A percentile compares a stretch with the other conserved stretches of the same genome.
Evolutionary conservation across 2,797 vertebrate genomes (phyloP).

Genomic region (Fundulus diaphanus): DNA sequence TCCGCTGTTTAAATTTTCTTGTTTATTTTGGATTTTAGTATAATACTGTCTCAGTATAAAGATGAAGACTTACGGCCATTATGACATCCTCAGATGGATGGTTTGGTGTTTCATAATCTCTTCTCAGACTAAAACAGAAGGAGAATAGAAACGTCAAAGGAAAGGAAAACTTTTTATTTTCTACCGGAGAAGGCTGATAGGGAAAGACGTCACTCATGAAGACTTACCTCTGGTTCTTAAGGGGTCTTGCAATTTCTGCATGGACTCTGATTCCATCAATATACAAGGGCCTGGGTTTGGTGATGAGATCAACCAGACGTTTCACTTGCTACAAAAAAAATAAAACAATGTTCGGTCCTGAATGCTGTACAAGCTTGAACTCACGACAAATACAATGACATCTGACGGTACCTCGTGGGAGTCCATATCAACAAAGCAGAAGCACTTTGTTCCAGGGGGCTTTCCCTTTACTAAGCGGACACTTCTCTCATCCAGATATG

Average conservation of each 20-base stretch:
- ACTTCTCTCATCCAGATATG: conserved; percentile 91
- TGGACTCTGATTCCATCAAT: conserved; percentile 91
- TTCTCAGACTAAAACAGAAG: conserved; percentile 67
- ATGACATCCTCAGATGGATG: conserved; percentile 68
- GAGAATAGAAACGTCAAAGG: conserved; percentile 6
- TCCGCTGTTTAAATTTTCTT: not conserved
- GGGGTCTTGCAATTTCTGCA: conserved; percentile 90
- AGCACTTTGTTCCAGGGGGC: conserved; percentile 89
- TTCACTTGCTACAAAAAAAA: conserved; percentile 87
- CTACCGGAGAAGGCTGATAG: not conserved
- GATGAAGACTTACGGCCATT: conserved; percentile 62
- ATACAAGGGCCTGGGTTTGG: conserved; percentile 89
- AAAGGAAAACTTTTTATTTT: not conserved
- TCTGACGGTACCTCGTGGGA: conserved; percentile 87
- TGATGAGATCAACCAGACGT: conserved; percentile 91
- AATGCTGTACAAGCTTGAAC: not conserved
- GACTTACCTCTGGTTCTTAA: conserved; percentile 85
- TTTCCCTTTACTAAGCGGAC: conserved; percentile 95
- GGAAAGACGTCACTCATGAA: not conserved
- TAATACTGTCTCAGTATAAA: not conserved
- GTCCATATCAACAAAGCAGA: conserved; percentile 98
- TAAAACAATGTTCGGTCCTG: not conserved
- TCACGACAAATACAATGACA: not conserved
- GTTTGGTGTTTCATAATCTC: conserved; percentile 76
- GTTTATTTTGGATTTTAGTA: not conserved